Percentiles rank a stretch among this genome's conserved stretches.
These are phyloP conservation scores for Philhelius pedissequus DNA, from an alignment of 2,888 invertebrate genomes.

Conservation along the genomic window DNA sequence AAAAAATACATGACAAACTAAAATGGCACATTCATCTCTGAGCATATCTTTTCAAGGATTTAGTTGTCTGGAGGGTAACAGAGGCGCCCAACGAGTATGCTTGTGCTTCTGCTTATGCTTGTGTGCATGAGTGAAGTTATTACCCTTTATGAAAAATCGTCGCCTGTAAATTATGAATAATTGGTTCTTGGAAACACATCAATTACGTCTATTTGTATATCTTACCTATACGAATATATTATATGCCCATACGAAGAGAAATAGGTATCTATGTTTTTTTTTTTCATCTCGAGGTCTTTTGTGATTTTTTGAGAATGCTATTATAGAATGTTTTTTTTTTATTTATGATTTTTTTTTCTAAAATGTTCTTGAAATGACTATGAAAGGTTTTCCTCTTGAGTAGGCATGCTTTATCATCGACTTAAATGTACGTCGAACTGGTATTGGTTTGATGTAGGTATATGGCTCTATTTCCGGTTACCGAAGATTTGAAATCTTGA, in stretches of 20 bases:
- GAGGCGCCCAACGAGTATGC: not conserved
- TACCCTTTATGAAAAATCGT: constrained; percentile 56
- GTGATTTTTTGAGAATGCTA: constrained; percentile 28
- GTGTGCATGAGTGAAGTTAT: constrained; percentile 50
- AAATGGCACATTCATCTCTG: constrained; percentile 46
- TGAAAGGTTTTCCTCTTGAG: not conserved
- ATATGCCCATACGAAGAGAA: not conserved
- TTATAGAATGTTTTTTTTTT: constrained; percentile 19
- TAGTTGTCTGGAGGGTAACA: constrained; percentile 12
- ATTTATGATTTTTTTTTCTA: constrained; percentile 7
- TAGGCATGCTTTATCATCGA: constrained; percentile 33
- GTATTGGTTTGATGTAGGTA: no score
- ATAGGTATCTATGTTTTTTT: not conserved
- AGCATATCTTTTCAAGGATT: constrained; percentile 31
- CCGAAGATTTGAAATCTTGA: not conserved
- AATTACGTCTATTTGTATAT: not conserved
- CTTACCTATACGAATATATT: not conserved
- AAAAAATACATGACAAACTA: not conserved
- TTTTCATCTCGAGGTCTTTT: not conserved
- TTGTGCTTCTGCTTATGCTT: not conserved
- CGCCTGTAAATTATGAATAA: constrained; percentile 65
- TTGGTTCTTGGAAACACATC: constrained; percentile 45
- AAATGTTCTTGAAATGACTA: not conserved
- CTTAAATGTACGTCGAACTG: not conserved
- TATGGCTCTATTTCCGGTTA: not conserved